A percentile compares a stretch with the other conserved stretches of the same genome.
These are phyloP conservation scores for Oryzaephilus surinamensis DNA, from an alignment of 1,140 invertebrate species.

Conservation along the genomic window DNA sequence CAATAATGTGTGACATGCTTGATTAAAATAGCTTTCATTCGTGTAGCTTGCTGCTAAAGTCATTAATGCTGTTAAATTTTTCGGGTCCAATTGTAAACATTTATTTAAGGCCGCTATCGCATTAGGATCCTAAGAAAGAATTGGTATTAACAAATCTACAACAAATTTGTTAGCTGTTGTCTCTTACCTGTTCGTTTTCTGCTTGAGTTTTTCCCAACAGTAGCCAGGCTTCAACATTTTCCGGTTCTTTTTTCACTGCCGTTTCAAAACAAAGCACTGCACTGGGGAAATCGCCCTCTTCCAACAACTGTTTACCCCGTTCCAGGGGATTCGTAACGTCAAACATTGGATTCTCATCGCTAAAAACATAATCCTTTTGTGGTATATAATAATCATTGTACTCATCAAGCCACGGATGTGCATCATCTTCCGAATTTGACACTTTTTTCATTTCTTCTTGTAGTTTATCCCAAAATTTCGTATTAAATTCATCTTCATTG, in stretches of 20 bases:
- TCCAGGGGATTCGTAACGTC: constrained; percentile 73
- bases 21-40: constrained; percentile 80
- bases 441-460: constrained; percentile 69
- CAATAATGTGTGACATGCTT: constrained; percentile 58
- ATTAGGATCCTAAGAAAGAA: constrained; percentile 54
- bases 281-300: constrained; percentile 82
- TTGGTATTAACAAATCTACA: background rate
- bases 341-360: constrained; percentile 76
- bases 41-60: constrained; percentile 88
- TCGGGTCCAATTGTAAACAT: constrained; percentile 71
- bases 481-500: constrained; percentile 40
- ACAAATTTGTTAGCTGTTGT: background rate
- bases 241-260: constrained; percentile 75
- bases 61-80: constrained; percentile 77
- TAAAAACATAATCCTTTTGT: constrained; percentile 73
- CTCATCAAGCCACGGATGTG: constrained; percentile 58
- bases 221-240: constrained; percentile 73
- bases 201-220: constrained; percentile 82
- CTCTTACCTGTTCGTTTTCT: constrained; percentile 69
- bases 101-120: constrained; percentile 83
- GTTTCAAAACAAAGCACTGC: constrained; percentile 96
- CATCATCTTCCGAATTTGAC: constrained; percentile 40
- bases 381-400: constrained; percentile 52
- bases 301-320: constrained; percentile 72
- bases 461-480: constrained; percentile 63